Evolutionary conservation across 2,888 invertebrate species (phyloP), one percentile per base, ranked within the genome.

Genomic region (Eristalis tenax): DNA sequence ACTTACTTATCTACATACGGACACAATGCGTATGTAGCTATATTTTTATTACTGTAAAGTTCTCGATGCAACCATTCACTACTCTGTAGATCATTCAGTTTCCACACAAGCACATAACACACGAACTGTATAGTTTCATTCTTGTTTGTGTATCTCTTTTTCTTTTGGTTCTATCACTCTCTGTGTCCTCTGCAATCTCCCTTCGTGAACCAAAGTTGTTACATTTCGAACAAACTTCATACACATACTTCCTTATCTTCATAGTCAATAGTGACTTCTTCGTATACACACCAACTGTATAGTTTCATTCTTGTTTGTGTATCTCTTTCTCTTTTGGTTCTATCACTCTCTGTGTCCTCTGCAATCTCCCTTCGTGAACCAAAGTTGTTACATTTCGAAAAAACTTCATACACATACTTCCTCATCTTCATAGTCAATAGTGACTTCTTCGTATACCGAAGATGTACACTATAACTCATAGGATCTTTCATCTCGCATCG

Each of bases 311-410:
- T n/a, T n/a, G n/a, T n/a, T n/a, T n/a, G n/a, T n/a, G n/a, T n/a
- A n/a, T n/a, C n/a, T n/a, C n/a, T n/a, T n/a, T n/a, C n/a, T n/a
- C n/a, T n/a, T n/a, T n/a, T n/a, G n/a, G n/a, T n/a, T n/a, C n/a
- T n/a, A n/a, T n/a, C n/a, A n/a, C n/a, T n/a, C n/a, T 15, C 61
- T 61, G 61, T 11, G 26, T 61, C 61, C 22, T 61, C 61, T 61
- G 15, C 61, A 28, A 61, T 28, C 28, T 59, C 13, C 11, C 23
- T 13, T 59, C 59, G 23, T 22, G 22, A 59, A 59, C 61, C 61
- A 61, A 61, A 61, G 61, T 13, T 61, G 26, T 61, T 61, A 28
- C 26, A 61, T 61, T 61, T 26, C 26, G 26, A 5, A 61, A n/a
- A n/a, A n/a, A n/a, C n/a, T n/a, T n/a, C n/a, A n/a, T n/a, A n/a